phyloP scores from a whole-genome alignment of 2,113 vertebrate genomes.

The Mungos mungo region DNA sequence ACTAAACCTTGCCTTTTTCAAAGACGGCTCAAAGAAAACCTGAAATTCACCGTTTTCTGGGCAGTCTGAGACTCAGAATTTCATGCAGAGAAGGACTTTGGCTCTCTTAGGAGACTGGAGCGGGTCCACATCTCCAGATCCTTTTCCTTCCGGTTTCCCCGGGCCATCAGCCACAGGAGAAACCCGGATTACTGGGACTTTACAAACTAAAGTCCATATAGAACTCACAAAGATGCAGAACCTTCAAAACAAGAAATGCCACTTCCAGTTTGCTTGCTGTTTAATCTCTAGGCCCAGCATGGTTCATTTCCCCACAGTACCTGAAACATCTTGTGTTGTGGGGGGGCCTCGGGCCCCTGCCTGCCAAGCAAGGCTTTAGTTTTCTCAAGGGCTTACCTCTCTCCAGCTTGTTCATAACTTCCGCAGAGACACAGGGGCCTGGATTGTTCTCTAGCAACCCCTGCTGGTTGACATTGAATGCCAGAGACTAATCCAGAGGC shows the following conservation, averaged over 20 bases:
- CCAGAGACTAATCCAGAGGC: neutral
- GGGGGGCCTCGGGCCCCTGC: neutral
- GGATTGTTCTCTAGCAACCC: constrained; percentile 64
- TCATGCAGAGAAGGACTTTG: neutral
- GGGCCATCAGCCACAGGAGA: neutral
- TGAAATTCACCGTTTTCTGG: neutral
- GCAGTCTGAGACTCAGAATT: neutral
- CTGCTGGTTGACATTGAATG: constrained; percentile 51
- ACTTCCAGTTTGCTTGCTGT: neutral
- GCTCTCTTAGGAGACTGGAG: neutral
- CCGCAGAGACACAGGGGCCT: neutral
- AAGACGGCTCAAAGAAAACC: neutral
- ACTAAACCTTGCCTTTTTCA: neutral
- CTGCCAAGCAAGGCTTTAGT: neutral
- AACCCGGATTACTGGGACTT: too few relatives aligned
- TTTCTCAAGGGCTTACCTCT: neutral
- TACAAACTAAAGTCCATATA: neutral
- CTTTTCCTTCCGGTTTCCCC: neutral
- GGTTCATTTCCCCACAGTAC: neutral
- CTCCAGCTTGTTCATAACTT: neutral
- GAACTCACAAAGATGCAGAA: neutral
- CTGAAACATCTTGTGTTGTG: neutral
- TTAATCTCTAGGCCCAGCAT: neutral
- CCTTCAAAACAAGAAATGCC: neutral
- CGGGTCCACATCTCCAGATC: too few relatives aligned